These are phyloP conservation scores for Scomberomorus guttatus DNA, from an alignment of 2,797 vertebrate species.

Conservation along the genomic window DNA sequence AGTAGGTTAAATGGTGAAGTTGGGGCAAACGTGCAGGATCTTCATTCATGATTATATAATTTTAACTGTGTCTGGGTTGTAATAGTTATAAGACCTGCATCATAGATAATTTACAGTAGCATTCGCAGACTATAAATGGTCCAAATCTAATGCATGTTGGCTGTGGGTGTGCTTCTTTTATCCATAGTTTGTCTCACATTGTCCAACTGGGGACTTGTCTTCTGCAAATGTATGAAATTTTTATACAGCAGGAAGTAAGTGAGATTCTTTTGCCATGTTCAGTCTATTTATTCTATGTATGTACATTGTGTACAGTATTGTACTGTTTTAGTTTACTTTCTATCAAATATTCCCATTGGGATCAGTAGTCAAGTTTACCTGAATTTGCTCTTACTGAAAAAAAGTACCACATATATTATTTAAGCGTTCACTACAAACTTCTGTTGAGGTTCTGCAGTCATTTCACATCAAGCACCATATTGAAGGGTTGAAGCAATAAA, in stretches of 20 bases:
- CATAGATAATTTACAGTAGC: slow-evolving; percentile 39
- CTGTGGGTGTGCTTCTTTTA: neutral
- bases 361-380: neutral
- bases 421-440: neutral
- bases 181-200: neutral
- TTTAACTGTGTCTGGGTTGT: slow-evolving; percentile 6
- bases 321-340: neutral
- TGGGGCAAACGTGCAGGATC: slow-evolving; percentile 22
- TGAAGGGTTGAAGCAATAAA: no score
- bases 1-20: slow-evolving; percentile 18
- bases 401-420: neutral
- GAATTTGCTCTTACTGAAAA: neutral
- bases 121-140: slow-evolving; percentile 3
- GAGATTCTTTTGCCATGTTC: no score
- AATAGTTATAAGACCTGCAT: slow-evolving; percentile 33
- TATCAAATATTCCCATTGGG: neutral
- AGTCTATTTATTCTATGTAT: neutral
- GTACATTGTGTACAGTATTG: neutral
- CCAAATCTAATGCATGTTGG: slow-evolving; percentile 8
- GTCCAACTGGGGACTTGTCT: neutral
- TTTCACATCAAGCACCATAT: neutral
- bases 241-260: slow-evolving; percentile 3
- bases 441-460: neutral
- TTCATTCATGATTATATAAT: slow-evolving; percentile 20
- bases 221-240: slow-evolving; percentile 16